Evolutionary conservation across 2,797 vertebrate genomes (phyloP).

Genomic region (Melopsittacus undulatus): DNA sequence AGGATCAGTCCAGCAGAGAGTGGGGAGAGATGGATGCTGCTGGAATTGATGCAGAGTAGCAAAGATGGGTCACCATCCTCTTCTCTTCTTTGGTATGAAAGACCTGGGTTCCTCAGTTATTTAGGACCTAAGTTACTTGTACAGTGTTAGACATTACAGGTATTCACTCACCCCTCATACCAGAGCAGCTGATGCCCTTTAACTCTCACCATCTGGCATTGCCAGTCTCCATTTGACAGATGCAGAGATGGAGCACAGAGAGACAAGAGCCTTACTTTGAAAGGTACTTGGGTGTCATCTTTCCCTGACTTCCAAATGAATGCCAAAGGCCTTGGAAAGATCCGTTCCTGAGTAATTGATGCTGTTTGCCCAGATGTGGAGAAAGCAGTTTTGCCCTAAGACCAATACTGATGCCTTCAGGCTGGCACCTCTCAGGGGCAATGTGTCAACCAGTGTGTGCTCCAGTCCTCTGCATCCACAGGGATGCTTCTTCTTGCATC

Average conservation of each 20-base stretch:
- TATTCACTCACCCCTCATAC: not conserved
- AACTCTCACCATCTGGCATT: not conserved
- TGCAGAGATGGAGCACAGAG: not conserved
- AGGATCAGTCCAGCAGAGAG: not conserved
- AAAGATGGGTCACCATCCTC: not conserved
- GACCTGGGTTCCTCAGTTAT: not conserved
- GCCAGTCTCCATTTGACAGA: not conserved
- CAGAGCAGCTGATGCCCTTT: not conserved
- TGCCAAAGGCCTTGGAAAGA: not conserved
- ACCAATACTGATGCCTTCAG: not conserved
- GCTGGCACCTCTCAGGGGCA: too few species aligned
- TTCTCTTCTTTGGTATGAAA: not conserved
- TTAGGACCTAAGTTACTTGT: not conserved
- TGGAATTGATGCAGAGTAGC: not conserved
- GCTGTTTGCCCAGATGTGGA: not conserved
- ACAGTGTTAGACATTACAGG: not conserved
- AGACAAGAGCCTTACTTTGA: too few species aligned
- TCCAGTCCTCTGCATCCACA: not conserved
- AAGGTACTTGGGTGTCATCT: not conserved
- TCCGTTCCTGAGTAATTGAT: too few species aligned
- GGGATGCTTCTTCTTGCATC: not conserved
- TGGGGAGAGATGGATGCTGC: not conserved
- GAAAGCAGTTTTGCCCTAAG: not conserved
- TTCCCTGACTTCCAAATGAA: not conserved
- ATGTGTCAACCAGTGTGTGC: not conserved